Base-by-base conservation (phyloP, 2,888 invertebrate species). In the Aphodius sticticus region DNA sequence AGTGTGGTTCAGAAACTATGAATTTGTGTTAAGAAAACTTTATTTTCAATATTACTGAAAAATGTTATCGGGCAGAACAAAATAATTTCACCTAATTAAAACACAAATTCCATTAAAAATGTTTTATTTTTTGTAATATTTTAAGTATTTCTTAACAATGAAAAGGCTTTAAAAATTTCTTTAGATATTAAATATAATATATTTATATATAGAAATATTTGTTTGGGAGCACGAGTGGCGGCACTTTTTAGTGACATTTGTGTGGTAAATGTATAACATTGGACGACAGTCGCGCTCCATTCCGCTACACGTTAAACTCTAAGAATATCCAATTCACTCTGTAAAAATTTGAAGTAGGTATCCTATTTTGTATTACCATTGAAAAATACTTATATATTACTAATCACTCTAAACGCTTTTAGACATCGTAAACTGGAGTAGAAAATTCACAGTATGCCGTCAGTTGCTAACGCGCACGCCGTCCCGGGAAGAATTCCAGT, bases 121-220 rank as follows among this genome's bases (percentile, higher is more conserved):
- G 16, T 74, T 70, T 70, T 70, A 16, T 70, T 70, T 70, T 70
- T 70, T 70, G 35, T 74, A 74, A 74, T 74, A 37, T 35, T 74
- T 74, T n/a, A 37, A 74, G 74, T 74, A 74, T 74, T 37, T 35
- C 74, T 36, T 74, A 74, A 74, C 74, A 74, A 74, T 74, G 35
- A 53, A 74, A 74, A 74, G 74, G 74, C 74, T 74, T 71, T 74
- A 74, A 74, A 74, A 74, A 74, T 35, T 74, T 74, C n/a, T 74
- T 74, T 74, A 70, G 7, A 70, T 70, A 70, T 70, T 70, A 16
- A 70, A 70, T 16, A 16, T 16, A 36, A 74, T 74, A 74, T 74
- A 74, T 74, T 35, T 35, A 74, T 26, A 74, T 74, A 35, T 74
- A 74, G 74, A 74, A 74, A 74, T 74, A 74, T 74, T 74, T 74